These are phyloP conservation scores for Aphelenchoides bicaudatus DNA, from an alignment of 2,888 invertebrate genomes.

Conservation along the genomic window DNA sequence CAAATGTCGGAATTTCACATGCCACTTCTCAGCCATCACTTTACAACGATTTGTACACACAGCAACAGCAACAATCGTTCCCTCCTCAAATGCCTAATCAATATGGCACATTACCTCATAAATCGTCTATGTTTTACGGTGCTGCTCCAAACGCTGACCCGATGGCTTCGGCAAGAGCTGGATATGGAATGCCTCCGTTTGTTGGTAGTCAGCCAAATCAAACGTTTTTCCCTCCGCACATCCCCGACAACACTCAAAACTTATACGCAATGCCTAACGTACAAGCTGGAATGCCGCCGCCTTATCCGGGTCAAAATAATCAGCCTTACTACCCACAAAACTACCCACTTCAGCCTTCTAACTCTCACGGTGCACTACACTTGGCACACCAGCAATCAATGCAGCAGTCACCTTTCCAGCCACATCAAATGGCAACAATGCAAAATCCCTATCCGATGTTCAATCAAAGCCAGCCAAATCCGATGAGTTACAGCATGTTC, in stretches of 20 bases:
- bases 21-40: constrained; percentile 20
- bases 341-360: neutral
- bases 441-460: constrained; percentile 17
- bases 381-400: constrained; percentile 26
- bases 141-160: neutral
- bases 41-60: constrained; percentile 19
- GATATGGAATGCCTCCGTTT: neutral
- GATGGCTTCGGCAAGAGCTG: neutral
- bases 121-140: constrained; percentile 9
- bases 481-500: constrained; percentile 21
- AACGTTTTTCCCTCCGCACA: constrained; percentile 5
- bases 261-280: constrained; percentile 22
- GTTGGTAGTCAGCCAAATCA: neutral
- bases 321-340: constrained; percentile 14
- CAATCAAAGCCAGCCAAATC: no score
- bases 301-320: neutral
- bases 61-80: constrained; percentile 17
- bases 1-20: constrained; percentile 17
- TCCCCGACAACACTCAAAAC: constrained; percentile 17
- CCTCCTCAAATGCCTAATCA: constrained; percentile 3
- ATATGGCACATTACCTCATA: constrained; percentile 22
- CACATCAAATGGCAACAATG: constrained; percentile 14
- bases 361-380: constrained; percentile 21
- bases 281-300: no score
- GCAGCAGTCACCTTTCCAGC: constrained; percentile 17